Evolutionary conservation across 1,140 invertebrate species (phyloP), one percentile per base, ranked within the genome.

Genomic region (Pseudomyrmex cubaensis): DNA sequence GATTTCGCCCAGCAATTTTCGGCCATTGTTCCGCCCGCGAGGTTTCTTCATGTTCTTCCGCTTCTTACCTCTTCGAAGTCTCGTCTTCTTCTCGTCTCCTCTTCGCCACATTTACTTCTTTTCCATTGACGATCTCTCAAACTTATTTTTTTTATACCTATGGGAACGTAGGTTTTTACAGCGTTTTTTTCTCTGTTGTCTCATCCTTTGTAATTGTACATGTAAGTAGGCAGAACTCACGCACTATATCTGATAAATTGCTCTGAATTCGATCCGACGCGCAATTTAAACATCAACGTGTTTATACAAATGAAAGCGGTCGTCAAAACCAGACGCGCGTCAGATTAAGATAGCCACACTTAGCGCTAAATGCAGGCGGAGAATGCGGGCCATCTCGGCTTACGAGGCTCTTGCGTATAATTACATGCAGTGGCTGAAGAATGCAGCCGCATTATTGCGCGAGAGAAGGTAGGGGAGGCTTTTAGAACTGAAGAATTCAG

Each of bases 1-100:
- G 56, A 86, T 83, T 88, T 88, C 20, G 66, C 67, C 25, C 61
- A 52, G 73, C 74, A 89, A 89, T 89, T 88, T 88, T 89, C 76
- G 84, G 73, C 87, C 85, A 89, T 89, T 89, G 85, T 89, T 89
- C 64, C 84, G 57, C 13, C 83, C 61, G 67, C 57, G 62, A 85
- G 72, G 20, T 54, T 61, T 13, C 70, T 57, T 50, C 44, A 17
- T 54, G 73, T n/a, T 74, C 85, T 74, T 86, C 86, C 69, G 63
- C 13, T 64, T 77, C 59, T 57, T n/a, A 46, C 20, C 63, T 25
- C 13, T 44, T 35, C 8, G 3, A 35, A 17, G 12, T 35, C 9
- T 54, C 15, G 20, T 61, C 15, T 25, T 54, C 70, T 61, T 48
- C 61, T 48, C 61, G 9, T 72, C 22, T 72, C 17, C 13, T 22